A percentile compares a stretch with the other conserved stretches of the same genome.
phyloP scores from a whole-genome alignment of 2,888 invertebrate genomes.

The Mantis religiosa region DNA sequence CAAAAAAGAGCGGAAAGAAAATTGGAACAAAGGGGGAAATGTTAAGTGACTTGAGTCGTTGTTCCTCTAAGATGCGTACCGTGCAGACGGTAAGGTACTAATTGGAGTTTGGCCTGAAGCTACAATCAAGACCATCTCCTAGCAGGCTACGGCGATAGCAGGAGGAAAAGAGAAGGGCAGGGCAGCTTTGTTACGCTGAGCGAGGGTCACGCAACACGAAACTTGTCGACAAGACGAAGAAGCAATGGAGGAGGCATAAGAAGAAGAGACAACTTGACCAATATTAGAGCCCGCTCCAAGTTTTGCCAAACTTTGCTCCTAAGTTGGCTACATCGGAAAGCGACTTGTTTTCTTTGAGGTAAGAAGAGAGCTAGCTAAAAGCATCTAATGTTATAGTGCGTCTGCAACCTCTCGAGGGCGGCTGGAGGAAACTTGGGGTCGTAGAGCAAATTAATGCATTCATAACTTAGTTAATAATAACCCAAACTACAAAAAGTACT shows the following conservation, averaged over 20 bases:
- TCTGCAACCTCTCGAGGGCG: background rate
- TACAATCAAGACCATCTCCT: slow-evolving; percentile 22
- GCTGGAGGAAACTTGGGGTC: background rate
- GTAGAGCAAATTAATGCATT: background rate
- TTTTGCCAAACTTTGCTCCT: background rate
- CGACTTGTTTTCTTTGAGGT: background rate
- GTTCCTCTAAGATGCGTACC: background rate
- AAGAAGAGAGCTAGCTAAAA: background rate
- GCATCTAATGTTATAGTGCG: background rate
- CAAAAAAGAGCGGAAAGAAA: background rate
- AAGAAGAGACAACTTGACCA: background rate
- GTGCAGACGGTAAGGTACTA: slow-evolving; percentile 15
- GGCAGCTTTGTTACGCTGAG: background rate
- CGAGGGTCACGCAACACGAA: slow-evolving; percentile 1
- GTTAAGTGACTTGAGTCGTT: background rate
- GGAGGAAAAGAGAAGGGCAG: background rate
- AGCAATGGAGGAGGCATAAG: background rate
- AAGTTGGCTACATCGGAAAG: background rate
- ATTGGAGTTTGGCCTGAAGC: slow-evolving; percentile 19
- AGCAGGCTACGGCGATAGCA: background rate
- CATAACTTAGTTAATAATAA: background rate
- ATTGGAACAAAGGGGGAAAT: background rate
- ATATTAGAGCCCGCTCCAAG: background rate
- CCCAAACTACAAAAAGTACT: background rate
- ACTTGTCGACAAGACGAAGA: slow-evolving; percentile 3